These are phyloP conservation scores for Drosophila chauvacae DNA, from an alignment of 1,140 invertebrate genomes.

Conservation along the genomic window DNA sequence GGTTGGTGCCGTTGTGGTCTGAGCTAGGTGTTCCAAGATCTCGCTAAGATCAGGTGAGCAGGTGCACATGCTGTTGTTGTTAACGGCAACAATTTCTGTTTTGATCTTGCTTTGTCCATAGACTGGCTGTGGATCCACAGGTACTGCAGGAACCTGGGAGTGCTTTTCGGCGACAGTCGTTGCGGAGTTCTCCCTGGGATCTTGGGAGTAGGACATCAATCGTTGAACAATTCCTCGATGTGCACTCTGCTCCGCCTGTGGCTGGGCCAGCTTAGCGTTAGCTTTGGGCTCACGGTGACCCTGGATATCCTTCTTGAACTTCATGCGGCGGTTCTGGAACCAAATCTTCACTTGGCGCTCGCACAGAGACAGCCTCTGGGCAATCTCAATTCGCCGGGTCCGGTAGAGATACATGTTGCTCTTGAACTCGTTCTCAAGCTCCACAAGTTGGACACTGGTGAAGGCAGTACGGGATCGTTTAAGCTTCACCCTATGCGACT, in stretches of 20 bases:
- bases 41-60: conserved; percentile 62
- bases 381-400: conserved; percentile 92
- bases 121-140: conserved; percentile 9
- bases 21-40: conserved; percentile 74
- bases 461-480: conserved; percentile 90
- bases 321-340: conserved; percentile 86
- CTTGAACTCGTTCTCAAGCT: conserved; percentile 85
- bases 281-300: conserved; percentile 57
- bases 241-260: conserved; percentile 67
- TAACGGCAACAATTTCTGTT: conserved; percentile 1
- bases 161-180: conserved; percentile 37
- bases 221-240: conserved; percentile 78
- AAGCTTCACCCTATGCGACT: conserved; percentile 57
- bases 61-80: conserved; percentile 35
- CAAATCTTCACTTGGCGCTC: conserved; percentile 97
- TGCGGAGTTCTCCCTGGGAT: conserved; percentile 53
- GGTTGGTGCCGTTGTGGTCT: conserved; percentile 41
- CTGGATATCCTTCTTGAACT: conserved; percentile 78
- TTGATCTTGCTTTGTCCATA: conserved; percentile 32
- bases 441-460: conserved; percentile 92
- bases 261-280: conserved; percentile 56
- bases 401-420: conserved; percentile 92
- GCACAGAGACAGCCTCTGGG: conserved; percentile 89
- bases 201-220: conserved; percentile 80
- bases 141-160: background rate